These are phyloP conservation scores for Nasonia oneida DNA, from an alignment of 2,888 invertebrate species.

Conservation along the genomic window DNA sequence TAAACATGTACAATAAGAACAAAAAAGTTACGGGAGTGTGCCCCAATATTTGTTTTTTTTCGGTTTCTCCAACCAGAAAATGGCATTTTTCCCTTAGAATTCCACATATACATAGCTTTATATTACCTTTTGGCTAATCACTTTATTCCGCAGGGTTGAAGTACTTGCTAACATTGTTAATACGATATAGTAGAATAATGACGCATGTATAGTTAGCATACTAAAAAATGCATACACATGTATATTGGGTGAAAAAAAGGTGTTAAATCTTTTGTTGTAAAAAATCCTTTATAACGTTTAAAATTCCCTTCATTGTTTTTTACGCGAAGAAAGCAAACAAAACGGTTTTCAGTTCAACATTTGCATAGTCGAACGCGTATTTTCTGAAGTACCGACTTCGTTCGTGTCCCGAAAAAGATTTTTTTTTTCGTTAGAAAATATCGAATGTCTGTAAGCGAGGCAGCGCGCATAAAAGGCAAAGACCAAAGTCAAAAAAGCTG, in stretches of 20 bases:
- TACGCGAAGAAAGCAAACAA: no score
- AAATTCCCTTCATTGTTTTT: background rate
- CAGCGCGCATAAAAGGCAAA: background rate
- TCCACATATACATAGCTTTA: background rate
- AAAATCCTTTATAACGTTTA: background rate
- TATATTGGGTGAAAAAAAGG: background rate
- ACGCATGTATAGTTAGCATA: background rate
- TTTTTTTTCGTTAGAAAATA: no score
- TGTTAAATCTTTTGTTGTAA: no score
- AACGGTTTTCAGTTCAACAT: no score
- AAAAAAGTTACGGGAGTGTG: no score
- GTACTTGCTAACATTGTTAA: background rate
- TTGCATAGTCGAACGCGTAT: no score
- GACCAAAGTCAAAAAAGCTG: background rate
- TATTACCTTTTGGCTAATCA: constrained; percentile 7
- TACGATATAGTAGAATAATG: background rate
- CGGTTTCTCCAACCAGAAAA: no score
- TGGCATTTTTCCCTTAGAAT: no score
- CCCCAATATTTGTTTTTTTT: no score
- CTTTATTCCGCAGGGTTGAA: constrained; percentile 15
- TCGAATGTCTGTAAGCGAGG: background rate
- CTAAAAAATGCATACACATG: background rate
- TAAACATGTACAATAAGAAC: no score
- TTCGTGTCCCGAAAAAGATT: no score
- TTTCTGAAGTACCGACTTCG: no score